Conservation (phyloP, 2,888 invertebrate genomes). For the Icerya purchasi region DNA sequence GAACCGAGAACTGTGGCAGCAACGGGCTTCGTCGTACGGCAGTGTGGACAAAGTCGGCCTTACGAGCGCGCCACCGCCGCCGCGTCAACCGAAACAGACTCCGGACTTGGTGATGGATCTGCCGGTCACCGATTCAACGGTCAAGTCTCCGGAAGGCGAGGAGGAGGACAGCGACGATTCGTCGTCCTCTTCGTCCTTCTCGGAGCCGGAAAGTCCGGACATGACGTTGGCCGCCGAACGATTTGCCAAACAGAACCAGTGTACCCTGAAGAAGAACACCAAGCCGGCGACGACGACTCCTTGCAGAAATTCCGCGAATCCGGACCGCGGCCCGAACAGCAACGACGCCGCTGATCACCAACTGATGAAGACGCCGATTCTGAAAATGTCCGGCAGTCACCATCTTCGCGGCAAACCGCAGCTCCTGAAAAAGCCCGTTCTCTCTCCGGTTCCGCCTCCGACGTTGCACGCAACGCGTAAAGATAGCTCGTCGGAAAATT, state of each 20-base stretch:
- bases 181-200: background rate
- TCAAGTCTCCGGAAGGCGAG: constrained; percentile 11
- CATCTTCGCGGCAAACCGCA: constrained; percentile 10
- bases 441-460: constrained; percentile 29
- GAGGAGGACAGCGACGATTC: background rate
- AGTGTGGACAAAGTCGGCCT: constrained; percentile 19
- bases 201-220: constrained; percentile 34
- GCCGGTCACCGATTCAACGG: constrained; percentile 29
- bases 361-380: constrained; percentile 6
- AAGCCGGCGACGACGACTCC: constrained; percentile 21
- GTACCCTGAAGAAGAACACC: constrained; percentile 49
- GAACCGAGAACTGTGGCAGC: constrained; percentile 39
- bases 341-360: constrained; percentile 1
- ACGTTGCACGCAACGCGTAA: background rate
- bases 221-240: constrained; percentile 53
- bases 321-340: constrained; percentile 8
- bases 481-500: no score
- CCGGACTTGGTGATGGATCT: constrained; percentile 69
- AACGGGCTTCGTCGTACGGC: constrained; percentile 34
- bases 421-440: constrained; percentile 21
- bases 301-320: background rate
- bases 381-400: constrained; percentile 15
- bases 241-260: constrained; percentile 57
- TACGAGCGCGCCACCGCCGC: constrained; percentile 1
- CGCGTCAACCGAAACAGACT: constrained; percentile 26